Percentiles rank a stretch among this genome's conserved stretches.
These are phyloP conservation scores for Pseudomugil gertrudae DNA, from an alignment of 2,797 vertebrate genomes.

Conservation along the genomic window DNA sequence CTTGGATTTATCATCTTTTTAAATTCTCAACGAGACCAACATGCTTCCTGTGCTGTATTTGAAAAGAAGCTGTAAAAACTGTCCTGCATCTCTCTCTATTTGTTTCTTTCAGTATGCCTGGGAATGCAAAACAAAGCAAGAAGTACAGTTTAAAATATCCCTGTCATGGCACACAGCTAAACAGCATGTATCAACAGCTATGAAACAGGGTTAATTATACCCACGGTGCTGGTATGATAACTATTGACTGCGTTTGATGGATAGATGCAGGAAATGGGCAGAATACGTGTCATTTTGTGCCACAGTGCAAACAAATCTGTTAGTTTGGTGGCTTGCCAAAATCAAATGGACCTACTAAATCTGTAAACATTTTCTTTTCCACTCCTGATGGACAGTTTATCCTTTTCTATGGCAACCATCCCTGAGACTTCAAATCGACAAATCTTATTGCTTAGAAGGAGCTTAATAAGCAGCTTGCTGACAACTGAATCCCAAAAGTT, in stretches of 20 bases:
- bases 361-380: background rate
- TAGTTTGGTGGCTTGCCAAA: no score
- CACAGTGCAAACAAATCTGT: background rate
- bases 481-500: conserved; percentile 19
- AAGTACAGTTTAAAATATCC: background rate
- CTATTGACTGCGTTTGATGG: background rate
- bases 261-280: background rate
- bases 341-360: background rate
- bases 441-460: conserved; percentile 20
- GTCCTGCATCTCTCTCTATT: background rate
- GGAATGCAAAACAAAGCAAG: background rate
- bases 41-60: background rate
- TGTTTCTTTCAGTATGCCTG: conserved; percentile 2
- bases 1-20: background rate
- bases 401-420: conserved; percentile 10
- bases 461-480: conserved; percentile 12
- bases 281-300: background rate
- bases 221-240: background rate
- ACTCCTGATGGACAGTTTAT: background rate
- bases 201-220: background rate
- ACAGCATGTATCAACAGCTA: background rate
- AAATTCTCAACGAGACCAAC: background rate
- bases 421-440: background rate
- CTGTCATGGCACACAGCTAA: background rate
- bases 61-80: background rate